Base-by-base conservation (phyloP, 2,888 invertebrate genomes). In the Parelbella ahira region DNA sequence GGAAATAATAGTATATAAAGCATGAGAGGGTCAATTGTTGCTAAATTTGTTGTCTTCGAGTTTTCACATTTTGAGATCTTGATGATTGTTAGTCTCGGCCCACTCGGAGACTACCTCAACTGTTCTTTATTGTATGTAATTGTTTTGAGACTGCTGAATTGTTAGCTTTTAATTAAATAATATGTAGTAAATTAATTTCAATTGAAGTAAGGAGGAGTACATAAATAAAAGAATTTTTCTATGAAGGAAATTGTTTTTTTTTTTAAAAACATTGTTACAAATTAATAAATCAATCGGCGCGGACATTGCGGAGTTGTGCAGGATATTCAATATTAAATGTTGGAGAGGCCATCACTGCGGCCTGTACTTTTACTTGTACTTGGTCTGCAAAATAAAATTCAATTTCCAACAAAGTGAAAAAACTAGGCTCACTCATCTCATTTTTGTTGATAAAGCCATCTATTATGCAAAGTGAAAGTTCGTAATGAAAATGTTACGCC, bases 111-210 rank as follows among this genome's bases (percentile, higher is more conserved):
- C 78, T 68, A 75, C 72, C 80, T 83, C 78, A 74, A 36, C 67
- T 80, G 77, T 81, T 77, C 64, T 73, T 71, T 71, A 74, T 71
- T 78, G 75, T 75, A 78, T 79, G 77, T 41, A 41, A 81, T 80
- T 76, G 70, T 77, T 66, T 78, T 83, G 84, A 87, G 86, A 87
- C 86, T 87, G 86, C 86, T 79, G 76, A 77, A 74, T 75, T 81
- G 79, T 83, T 86, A 87, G 86, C 68, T 82, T 60, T 72, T 86
- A 86, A 86, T 82, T 82, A 83, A 49, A 58, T 71, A 78, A 81
- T 77, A 79, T 80, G 82, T 82, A 77, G 79, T 70, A 80, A 28
- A 74, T 70, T 60, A 70, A 75, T 73, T 75, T 75, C 66, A 68
- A 73, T 67, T 66, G 76, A 74, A 75, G 80, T 74, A 69, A 48